These are phyloP conservation scores for Bryconaethiops microstoma DNA, from an alignment of 2,797 vertebrate species.

Conservation along the genomic window DNA sequence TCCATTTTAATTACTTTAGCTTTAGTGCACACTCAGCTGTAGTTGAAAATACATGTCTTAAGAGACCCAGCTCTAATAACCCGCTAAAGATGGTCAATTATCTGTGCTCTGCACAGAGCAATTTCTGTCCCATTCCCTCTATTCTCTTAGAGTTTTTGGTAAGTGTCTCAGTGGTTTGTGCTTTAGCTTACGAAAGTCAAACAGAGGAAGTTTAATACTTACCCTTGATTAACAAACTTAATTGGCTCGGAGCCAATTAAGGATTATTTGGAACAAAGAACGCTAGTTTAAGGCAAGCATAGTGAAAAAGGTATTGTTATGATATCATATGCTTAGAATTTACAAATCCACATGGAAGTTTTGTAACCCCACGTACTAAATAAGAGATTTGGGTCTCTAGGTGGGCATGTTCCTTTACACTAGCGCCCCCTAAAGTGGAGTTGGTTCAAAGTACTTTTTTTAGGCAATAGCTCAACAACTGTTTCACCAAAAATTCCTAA, in stretches of 20 bases:
- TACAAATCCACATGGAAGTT: too few species aligned
- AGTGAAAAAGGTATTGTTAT: not conserved
- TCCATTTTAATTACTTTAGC: constrained; percentile 71
- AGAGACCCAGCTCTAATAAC: constrained; percentile 55
- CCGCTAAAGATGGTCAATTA: constrained; percentile 55
- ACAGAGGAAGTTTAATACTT: constrained; percentile 4
- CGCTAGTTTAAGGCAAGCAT: not conserved
- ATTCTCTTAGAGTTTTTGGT: constrained; percentile 29
- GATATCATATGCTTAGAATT: not conserved
- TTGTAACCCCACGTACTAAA: too few species aligned
- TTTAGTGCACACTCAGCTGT: constrained; percentile 60
- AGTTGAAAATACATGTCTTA: constrained; percentile 57
- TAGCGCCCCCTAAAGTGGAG: too few species aligned
- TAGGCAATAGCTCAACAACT: too few species aligned
- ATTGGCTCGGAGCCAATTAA: constrained; percentile 28
- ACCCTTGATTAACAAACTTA: constrained; percentile 28
- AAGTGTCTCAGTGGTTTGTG: constrained; percentile 14
- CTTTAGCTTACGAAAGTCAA: constrained; percentile 19
- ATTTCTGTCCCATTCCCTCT: constrained; percentile 41
- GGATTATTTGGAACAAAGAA: not conserved
- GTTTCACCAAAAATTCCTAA: too few species aligned
- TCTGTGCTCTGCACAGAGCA: constrained; percentile 50
- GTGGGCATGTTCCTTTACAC: too few species aligned
- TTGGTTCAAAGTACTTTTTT: too few species aligned
- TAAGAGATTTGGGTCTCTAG: too few species aligned